phyloP scores from a whole-genome alignment of 2,888 invertebrate genomes.

The Brassicogethes aeneus region DNA sequence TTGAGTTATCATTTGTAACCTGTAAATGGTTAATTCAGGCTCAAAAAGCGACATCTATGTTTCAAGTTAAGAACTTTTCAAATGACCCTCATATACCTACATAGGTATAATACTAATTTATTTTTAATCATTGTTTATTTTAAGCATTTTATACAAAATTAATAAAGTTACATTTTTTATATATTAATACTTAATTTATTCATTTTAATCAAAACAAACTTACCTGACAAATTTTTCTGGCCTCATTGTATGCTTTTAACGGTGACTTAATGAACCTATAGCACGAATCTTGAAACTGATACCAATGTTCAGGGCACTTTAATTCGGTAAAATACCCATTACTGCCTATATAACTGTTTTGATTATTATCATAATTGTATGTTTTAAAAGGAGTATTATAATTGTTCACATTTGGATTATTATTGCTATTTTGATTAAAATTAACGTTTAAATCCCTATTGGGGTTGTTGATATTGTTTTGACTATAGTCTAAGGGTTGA shows the following conservation, averaged over 20 bases:
- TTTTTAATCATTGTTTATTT: no score
- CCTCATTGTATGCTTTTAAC: constrained; percentile 67
- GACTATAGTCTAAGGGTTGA: constrained; percentile 3
- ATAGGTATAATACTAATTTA: no score
- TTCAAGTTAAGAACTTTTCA: no score
- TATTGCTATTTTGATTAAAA: constrained; percentile 8
- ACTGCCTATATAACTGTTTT: constrained; percentile 12
- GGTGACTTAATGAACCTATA: constrained; percentile 88
- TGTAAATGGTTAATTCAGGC: no score
- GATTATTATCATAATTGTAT: constrained; percentile 8
- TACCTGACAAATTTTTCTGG: constrained; percentile 67
- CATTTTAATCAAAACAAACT: no score
- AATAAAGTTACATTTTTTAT: no score
- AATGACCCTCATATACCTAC: no score
- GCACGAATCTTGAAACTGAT: constrained; percentile 71
- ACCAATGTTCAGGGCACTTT: constrained; percentile 80
- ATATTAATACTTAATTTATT: no score
- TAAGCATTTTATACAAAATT: no score
- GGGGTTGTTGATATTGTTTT: constrained; percentile 10
- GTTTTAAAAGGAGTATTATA: constrained; percentile 3
- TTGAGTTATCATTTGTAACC: no score
- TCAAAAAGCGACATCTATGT: no score
- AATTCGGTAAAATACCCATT: constrained; percentile 32
- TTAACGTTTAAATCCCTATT: constrained; percentile 13
- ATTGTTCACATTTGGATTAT: constrained; percentile 14